These are phyloP conservation scores for Neomorphus geoffroyi DNA, from an alignment of 2,797 vertebrate species.

Conservation along the genomic window DNA sequence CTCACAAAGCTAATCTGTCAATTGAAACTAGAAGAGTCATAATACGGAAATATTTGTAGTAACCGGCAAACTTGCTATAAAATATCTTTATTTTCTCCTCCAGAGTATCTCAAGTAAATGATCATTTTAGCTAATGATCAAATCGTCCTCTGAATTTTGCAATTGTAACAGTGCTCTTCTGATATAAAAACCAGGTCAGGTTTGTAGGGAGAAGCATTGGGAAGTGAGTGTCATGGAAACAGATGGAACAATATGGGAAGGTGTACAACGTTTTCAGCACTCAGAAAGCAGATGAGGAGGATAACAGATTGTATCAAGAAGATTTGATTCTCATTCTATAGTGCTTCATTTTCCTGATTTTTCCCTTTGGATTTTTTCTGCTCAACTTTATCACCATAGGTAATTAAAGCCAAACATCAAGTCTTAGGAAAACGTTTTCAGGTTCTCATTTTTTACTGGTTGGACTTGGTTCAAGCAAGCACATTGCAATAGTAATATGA, in stretches of 20 bases:
- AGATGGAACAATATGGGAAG: background rate
- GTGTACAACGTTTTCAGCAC: background rate
- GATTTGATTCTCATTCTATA: background rate
- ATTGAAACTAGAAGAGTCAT: background rate
- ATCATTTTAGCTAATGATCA: background rate
- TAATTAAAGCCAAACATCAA: background rate
- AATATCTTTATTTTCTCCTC: background rate
- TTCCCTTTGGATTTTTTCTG: background rate
- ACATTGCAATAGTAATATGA: fast-evolving
- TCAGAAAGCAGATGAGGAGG: background rate
- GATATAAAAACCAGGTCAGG: background rate
- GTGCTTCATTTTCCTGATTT: background rate
- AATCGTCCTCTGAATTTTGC: background rate
- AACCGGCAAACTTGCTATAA: background rate
- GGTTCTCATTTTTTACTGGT: background rate
- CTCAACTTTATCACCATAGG: background rate
- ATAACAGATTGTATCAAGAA: background rate
- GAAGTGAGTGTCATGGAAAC: background rate
- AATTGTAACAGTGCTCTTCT: background rate
- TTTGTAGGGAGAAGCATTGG: background rate
- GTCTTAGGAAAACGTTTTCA: background rate
- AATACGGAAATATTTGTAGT: background rate
- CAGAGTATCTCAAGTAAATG: background rate
- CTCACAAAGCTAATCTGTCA: background rate
- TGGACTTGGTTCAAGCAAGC: background rate